Evolutionary conservation across 1,140 invertebrate genomes (phyloP), one percentile per base, ranked within the genome.

Genomic region (Lucilia sericata): DNA sequence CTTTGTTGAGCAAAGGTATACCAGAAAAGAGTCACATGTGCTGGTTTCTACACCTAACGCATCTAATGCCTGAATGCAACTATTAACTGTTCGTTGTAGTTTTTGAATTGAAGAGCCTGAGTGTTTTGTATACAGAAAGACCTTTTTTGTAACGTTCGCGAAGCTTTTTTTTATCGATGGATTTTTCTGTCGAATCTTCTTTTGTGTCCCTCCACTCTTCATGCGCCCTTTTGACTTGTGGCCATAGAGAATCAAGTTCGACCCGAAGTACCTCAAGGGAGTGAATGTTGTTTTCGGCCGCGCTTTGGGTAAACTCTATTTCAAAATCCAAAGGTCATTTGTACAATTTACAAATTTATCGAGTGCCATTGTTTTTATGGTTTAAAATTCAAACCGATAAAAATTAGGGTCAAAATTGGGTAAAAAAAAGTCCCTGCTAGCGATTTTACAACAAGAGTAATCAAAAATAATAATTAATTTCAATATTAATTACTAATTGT

Each of bases 241-340:
- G 2, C 60, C 60, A 70, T 4, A 70, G 17, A 70, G 60, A 70
- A 19, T 25, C n/a, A 5, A 70, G 60, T 19, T 70, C 60, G 19
- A 70, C 19, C n/a, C 17, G 60, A 70, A 70, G 60, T 7, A 70
- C 19, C 10, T 70, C 60, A 19, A 70, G 17, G 1, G n/a, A 19
- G 19, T 70, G 60, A 21, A 70, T 19, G 19, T n/a, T 70, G n/a
- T 21, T 21, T n/a, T 70, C 60, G 60, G 17, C 60, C 19, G n/a
- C 17, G 19, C 3, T 70, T 21, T 70, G 2, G 19, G 60, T 8
- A 21, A 25, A 21, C 17, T 19, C 60, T 4, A 5, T 70, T 21
- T 70, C 60, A n/a, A 70, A 70, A 70, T 70, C 60, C n/a, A 70
- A 70, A 19, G 21, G 17, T 70, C 60, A 10, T 70, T 70, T 21